Conservation (phyloP, 2,888 invertebrate species). For the Heteromyza rotundicornis region DNA sequence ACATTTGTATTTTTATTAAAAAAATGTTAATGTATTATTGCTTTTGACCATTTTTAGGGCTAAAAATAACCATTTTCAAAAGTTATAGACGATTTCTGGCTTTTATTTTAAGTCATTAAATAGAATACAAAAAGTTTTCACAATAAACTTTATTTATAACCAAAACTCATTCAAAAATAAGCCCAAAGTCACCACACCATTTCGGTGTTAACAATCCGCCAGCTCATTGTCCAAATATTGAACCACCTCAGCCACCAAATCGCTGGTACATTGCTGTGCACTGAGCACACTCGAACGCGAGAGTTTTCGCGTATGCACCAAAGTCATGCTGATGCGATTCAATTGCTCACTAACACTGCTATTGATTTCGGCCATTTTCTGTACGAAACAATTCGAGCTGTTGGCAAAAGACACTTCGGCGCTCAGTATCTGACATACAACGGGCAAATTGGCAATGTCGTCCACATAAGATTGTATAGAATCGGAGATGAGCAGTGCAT, state of each 20-base stretch:
- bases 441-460: conserved; percentile 40
- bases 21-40: too few species aligned
- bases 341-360: conserved; percentile 38
- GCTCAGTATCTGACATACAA: conserved; percentile 31
- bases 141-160: too few species aligned
- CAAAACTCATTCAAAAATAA: too few species aligned
- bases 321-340: conserved; percentile 37
- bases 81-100: too few species aligned
- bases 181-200: too few species aligned
- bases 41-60: too few species aligned
- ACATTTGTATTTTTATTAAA: too few species aligned
- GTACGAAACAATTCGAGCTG: conserved; percentile 40
- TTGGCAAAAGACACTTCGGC: conserved; percentile 26
- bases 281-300: conserved; percentile 31
- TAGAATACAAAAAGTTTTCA: too few species aligned
- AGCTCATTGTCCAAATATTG: conserved; percentile 26
- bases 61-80: too few species aligned
- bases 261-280: conserved; percentile 36
- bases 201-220: conserved; percentile 23
- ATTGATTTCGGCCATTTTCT: conserved; percentile 42
- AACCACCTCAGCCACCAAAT: conserved; percentile 33
- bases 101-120: too few species aligned
- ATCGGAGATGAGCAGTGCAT: conserved; percentile 31
- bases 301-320: conserved; percentile 39
- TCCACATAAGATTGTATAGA: conserved; percentile 35